Percentiles rank a stretch among this genome's conserved stretches.
Evolutionary conservation across 2,888 invertebrate species (phyloP).

Genomic region (Eremobia ochroleuca): DNA sequence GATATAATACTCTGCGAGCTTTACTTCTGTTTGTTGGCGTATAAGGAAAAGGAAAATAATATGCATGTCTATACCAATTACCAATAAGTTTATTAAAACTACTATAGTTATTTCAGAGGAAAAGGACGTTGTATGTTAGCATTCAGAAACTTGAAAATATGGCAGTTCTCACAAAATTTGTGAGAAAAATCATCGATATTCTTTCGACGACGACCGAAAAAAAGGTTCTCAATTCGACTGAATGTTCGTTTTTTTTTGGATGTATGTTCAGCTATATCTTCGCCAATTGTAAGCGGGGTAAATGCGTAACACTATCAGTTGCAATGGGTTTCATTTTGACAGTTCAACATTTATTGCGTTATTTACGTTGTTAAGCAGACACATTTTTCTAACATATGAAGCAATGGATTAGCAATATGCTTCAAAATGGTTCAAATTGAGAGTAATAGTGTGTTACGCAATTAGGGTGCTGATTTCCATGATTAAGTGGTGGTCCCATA

Average conservation of each 20-base stretch:
- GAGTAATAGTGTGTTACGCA: too few species aligned
- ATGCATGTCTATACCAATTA: neutral
- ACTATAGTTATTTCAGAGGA: neutral
- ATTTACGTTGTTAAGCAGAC: too few species aligned
- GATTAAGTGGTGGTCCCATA: neutral
- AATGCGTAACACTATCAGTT: too few species aligned
- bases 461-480: neutral
- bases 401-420: too few species aligned
- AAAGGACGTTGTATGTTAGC: neutral
- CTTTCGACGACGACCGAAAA: neutral
- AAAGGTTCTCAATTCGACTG: neutral
- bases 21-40: neutral
- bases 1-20: neutral
- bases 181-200: neutral
- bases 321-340: too few species aligned
- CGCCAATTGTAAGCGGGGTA: neutral
- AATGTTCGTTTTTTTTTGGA: neutral
- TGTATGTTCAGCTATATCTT: neutral
- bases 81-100: neutral
- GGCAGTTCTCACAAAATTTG: neutral
- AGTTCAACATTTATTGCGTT: too few species aligned
- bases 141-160: neutral
- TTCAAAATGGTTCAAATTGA: too few species aligned
- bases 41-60: neutral
- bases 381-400: too few species aligned